These are phyloP conservation scores for Rhimphoctona megacephalus DNA, from an alignment of 2,888 invertebrate species.

Conservation along the genomic window DNA sequence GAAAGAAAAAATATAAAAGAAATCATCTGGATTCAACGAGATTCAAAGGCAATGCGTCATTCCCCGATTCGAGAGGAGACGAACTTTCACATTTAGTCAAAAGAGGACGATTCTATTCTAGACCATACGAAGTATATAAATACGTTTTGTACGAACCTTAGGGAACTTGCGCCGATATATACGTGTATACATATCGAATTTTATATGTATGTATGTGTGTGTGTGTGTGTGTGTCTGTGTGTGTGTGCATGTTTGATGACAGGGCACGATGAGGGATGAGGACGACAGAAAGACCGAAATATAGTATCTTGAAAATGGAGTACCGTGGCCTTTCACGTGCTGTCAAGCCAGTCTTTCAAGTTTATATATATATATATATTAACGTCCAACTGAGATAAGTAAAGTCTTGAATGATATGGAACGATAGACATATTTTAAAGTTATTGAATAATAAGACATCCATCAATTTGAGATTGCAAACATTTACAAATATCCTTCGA, in stretches of 20 bases:
- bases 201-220: background rate
- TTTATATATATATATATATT: background rate
- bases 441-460: background rate
- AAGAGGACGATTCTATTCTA: constrained; percentile 48
- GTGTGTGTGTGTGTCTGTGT: background rate
- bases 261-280: constrained; percentile 1
- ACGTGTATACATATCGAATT: background rate
- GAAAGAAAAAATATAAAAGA: background rate
- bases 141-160: constrained; percentile 15
- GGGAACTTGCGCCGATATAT: background rate
- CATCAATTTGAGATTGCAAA: background rate
- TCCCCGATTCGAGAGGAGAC: background rate
- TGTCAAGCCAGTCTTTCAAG: background rate
- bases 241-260: constrained; percentile 8
- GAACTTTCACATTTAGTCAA: constrained; percentile 54
- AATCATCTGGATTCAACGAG: background rate
- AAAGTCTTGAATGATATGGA: background rate
- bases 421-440: background rate
- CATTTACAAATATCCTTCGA: background rate
- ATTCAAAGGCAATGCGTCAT: constrained; percentile 48
- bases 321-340: constrained; percentile 5
- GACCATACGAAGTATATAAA: constrained; percentile 49
- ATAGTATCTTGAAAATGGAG: background rate
- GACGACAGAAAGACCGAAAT: background rate
- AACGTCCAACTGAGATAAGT: background rate